phyloP scores from a whole-genome alignment of 1,140 invertebrate genomes.

The Chironomus striatipennis region DNA sequence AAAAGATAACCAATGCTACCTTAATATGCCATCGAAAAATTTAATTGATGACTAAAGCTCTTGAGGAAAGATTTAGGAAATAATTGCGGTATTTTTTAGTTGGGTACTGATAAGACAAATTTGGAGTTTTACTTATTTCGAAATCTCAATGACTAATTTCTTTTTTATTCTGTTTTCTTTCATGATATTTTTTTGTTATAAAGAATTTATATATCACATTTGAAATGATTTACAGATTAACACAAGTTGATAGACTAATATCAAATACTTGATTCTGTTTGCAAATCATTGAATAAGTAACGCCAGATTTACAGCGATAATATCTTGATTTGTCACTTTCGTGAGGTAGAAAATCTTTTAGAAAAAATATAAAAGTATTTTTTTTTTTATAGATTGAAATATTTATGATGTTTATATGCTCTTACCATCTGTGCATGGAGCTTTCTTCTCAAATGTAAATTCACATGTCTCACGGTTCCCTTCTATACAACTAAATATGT shows the following conservation, averaged over 20 bases:
- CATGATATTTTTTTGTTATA: too few relatives aligned
- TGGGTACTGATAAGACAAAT: too few relatives aligned
- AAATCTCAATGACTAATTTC: too few relatives aligned
- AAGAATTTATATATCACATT: too few relatives aligned
- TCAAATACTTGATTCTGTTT: background rate
- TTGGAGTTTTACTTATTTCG: too few relatives aligned
- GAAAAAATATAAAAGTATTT: background rate
- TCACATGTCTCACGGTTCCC: background rate
- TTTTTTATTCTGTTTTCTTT: too few relatives aligned
- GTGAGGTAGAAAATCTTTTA: background rate
- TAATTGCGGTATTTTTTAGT: too few relatives aligned
- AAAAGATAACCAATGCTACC: too few relatives aligned
- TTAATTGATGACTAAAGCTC: too few relatives aligned
- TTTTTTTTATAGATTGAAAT: background rate
- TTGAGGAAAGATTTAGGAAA: too few relatives aligned
- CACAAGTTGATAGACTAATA: background rate
- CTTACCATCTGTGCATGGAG: background rate
- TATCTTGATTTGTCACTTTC: background rate
- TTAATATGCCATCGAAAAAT: too few relatives aligned
- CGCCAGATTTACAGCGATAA: background rate
- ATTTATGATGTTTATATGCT: background rate
- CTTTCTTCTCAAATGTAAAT: background rate
- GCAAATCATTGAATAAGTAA: background rate
- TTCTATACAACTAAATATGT: background rate
- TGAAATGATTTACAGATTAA: too few relatives aligned